A percentile compares a stretch with the other conserved stretches of the same genome.
Evolutionary conservation across 2,113 vertebrate species (phyloP).

Genomic region (Garra rufa): DNA sequence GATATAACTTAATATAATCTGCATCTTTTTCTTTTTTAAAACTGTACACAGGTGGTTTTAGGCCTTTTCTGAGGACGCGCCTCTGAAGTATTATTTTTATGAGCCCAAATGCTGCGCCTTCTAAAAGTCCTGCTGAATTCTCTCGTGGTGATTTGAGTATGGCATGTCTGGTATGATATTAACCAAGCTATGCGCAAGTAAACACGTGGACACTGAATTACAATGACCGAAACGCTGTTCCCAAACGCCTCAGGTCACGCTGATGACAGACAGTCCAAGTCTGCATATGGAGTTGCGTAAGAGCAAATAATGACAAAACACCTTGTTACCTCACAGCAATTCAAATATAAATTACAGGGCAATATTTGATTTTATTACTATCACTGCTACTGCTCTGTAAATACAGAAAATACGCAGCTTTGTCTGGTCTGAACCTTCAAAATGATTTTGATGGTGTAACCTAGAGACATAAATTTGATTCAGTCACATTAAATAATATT

Average conservation of each 20-base stretch:
- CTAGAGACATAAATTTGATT: not conserved
- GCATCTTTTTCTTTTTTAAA: not conserved
- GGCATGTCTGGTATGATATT: constrained; percentile 70
- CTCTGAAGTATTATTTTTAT: not conserved
- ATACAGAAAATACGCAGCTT: not conserved
- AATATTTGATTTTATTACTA: not conserved
- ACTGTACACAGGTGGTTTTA: not conserved
- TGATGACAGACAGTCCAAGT: constrained; percentile 49
- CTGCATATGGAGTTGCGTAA: constrained; percentile 29
- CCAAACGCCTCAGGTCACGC: constrained; percentile 59
- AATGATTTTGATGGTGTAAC: not conserved
- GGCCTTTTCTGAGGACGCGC: not conserved
- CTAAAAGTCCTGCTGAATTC: constrained; percentile 52
- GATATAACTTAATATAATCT: not conserved
- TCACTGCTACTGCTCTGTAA: not conserved
- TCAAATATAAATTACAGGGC: not conserved
- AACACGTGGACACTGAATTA: constrained; percentile 66
- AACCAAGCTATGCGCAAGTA: constrained; percentile 68
- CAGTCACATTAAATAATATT: not conserved
- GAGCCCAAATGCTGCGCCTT: constrained; percentile 20
- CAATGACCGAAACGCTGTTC: constrained; percentile 37
- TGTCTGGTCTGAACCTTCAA: not conserved
- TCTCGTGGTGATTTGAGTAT: constrained; percentile 63
- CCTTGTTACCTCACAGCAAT: not conserved
- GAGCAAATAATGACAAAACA: constrained; percentile 7